These are phyloP conservation scores for Spodoptera frugiperda DNA, from an alignment of 1,140 invertebrate species.

Conservation along the genomic window DNA sequence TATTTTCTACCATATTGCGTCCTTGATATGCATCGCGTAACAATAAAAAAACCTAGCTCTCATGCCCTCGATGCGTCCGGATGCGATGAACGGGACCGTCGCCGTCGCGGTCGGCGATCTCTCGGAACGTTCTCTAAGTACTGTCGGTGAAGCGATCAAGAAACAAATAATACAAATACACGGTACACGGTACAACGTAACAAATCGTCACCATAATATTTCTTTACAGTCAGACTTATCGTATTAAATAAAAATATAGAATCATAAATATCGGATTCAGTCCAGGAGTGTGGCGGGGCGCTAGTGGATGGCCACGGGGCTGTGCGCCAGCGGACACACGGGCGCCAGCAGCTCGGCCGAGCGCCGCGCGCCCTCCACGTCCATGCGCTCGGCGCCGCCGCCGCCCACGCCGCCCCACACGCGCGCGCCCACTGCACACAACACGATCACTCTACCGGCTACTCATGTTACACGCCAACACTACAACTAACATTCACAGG, in stretches of 20 bases:
- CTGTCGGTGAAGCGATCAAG: constrained; percentile 79
- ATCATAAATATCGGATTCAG: constrained; percentile 81
- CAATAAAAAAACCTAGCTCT: constrained; percentile 86
- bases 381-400: constrained; percentile 74
- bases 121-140: constrained; percentile 73
- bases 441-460: too few relatives aligned
- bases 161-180: constrained; percentile 78
- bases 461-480: too few relatives aligned
- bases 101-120: constrained; percentile 54
- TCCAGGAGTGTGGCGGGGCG: constrained; percentile 53
- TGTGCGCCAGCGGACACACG: constrained; percentile 74
- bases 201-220: constrained; percentile 72
- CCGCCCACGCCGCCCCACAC: constrained; percentile 54
- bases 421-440: constrained; percentile 50
- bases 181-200: constrained; percentile 74
- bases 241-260: constrained; percentile 84
- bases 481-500: too few relatives aligned
- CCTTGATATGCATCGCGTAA: constrained; percentile 86
- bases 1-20: constrained; percentile 86
- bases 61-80: constrained; percentile 77
- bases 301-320: constrained; percentile 82
- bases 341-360: constrained; percentile 73
- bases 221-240: constrained; percentile 84
- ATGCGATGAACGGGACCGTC: constrained; percentile 57
- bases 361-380: constrained; percentile 75